Evolutionary conservation across 2,113 vertebrate species (phyloP), one percentile per base, ranked within the genome.

Genomic region (Etheostoma spectabile): DNA sequence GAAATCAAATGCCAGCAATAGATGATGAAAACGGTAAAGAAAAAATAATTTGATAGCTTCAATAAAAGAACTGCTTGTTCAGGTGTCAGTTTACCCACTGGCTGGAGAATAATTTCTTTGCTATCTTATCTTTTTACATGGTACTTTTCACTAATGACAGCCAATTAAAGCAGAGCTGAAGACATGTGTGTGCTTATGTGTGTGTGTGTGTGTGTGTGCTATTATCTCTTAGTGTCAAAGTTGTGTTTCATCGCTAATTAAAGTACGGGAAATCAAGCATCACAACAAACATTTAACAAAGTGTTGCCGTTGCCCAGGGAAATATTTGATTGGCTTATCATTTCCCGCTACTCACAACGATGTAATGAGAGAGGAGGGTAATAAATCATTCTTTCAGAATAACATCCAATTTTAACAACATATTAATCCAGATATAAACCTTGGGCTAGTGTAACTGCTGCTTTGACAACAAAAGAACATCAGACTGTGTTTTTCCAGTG

Each of bases 191-290:
- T 52, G 30, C 19, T 3, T 18, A 19, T 22, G 33, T 65, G 45
- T 46, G 30, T 53, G 69, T 61, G 35, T 46, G 30, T 53, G 69
- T 61, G 35, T 71, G 64, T 52, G 51, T 27, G 46, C 35, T 57
- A 51, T 72, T 48, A 74, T 66, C 16, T 15, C 72, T 60, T 10
- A 10, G 68, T 45, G 84, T 81, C 52, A 64, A 48, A 85, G 66
- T 73, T 11, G 46, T 78, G 84, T 56, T 78, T 51, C 46, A 11
- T 42, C 8, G 8, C 74, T 88, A 88, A 91, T 89, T 84, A 89
- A 71, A 70, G 80, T 35, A 83, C 7, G 0, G 64, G 64, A 77
- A 70, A 77, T 63, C 7, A 19, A 71, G 35, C 77, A 79, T 74
- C 77, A 80, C 79, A 72, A 74, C 89, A 83, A 89, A 88, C 21